These are phyloP conservation scores for Melopsittacus undulatus DNA, from an alignment of 2,797 vertebrate species.

Conservation along the genomic window DNA sequence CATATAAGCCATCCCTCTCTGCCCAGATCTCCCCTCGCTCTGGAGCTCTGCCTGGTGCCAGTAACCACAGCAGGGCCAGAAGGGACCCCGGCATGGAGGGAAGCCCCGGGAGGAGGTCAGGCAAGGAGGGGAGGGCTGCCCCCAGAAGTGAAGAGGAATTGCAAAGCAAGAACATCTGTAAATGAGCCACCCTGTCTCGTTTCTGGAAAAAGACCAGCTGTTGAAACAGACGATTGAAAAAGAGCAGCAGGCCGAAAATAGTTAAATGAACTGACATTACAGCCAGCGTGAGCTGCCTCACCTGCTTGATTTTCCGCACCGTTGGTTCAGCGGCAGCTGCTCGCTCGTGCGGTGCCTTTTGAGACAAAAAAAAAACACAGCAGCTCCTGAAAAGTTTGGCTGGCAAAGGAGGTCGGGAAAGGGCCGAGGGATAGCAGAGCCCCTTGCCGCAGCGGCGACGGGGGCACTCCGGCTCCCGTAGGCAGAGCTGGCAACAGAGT, in stretches of 20 bases:
- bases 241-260: background rate
- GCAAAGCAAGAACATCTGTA: background rate
- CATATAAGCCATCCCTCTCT: background rate
- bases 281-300: background rate
- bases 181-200: background rate
- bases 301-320: background rate
- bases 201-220: background rate
- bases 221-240: background rate
- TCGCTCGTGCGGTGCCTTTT: background rate
- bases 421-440: background rate
- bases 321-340: background rate
- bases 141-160: background rate
- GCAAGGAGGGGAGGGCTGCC: background rate
- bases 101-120: background rate
- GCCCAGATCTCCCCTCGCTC: rapidly evolving
- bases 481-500: background rate
- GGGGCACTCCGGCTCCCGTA: background rate
- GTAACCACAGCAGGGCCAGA: background rate
- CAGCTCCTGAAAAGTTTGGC: background rate
- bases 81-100: background rate
- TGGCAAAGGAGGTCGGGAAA: background rate
- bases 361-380: background rate
- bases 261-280: background rate
- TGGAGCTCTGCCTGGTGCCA: background rate
- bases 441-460: background rate